Evolutionary conservation across 2,797 vertebrate species (phyloP), one percentile per base, ranked within the genome.

Genomic region (Crenuchus spilurus): DNA sequence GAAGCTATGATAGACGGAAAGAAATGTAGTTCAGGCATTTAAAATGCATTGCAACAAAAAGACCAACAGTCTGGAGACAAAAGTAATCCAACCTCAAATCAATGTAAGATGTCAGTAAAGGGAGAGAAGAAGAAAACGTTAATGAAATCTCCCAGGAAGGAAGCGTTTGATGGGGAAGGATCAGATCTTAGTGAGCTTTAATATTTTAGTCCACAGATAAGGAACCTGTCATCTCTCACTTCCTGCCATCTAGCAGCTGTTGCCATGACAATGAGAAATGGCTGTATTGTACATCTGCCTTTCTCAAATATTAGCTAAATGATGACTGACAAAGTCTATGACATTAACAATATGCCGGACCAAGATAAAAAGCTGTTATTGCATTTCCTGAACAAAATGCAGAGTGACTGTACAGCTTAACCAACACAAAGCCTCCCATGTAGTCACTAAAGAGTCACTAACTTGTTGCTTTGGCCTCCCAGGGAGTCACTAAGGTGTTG

Each of bases 151-250:
- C 55, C 24, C 13, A 37, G 63, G 54, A 72, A 80, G 72, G 69
- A 73, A 68, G 62, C 74, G 70, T 74, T 74, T 78, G 62, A 55
- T 24, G 51, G 31, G 65, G 62, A 42, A 66, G 85, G 82, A 87
- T 84, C 80, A 84, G 77, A 74, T 67, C 77, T 77, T 80, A 46
- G 62, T 82, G 72, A 80, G 83, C 70, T 82, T 80, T 80, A 85
- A 83, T 87, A 84, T 88, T 80, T 89, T 78, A 86, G 54, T 78
- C 68, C 71, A 79, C 77, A 83, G 78, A 88, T 87, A 83, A 86
- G 82, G 54, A 82, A 83, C 63, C 78, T 67, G 48, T 78, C 70
- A 75, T 82, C 74, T 52, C 75, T 81, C 65, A 70, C 72, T 65
- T 70, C 65, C 63, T 70, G 72, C 75, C 72, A 77, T 60, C 71